Base-by-base conservation (phyloP, 30 jellyfish, hydroid and myxozoan genomes). In the Chironex yamaguchii region DNA sequence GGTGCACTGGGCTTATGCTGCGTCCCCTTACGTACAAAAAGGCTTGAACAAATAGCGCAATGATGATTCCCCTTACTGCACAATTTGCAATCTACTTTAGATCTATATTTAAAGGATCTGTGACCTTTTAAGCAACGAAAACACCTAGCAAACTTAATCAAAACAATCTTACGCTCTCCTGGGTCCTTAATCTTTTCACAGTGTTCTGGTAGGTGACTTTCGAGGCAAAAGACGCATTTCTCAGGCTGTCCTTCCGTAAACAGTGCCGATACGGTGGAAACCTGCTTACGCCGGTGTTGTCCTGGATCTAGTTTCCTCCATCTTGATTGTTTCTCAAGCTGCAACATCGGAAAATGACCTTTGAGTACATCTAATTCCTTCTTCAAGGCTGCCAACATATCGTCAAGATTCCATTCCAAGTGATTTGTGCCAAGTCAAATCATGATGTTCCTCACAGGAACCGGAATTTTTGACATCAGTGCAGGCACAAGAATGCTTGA, bases 241-340 rank as follows among this genome's bases (percentile, higher is more conserved):
- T 2, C 0, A 0, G 17, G 50, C 82, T 22, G 13, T 70, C 72
- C 84, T 70, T 70, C 34, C 84, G 84, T 36, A 31, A 70, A 33
- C 84, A 70, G 74, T 31, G 84, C 84, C 29, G 84, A 70, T 12
- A 68, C 84, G 70, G 72, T 70, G 3, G 84, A 36, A 22, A 4
- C 58, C 63, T 66, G 63, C 64, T 66, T 66, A 70, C 62, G 81
- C 81, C 81, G 63, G n/a, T 70, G 70, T 36, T 70, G 84, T 70
- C 21, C 74, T 28, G 4, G 74, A 3, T 23, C 50, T 26, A 4
- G 1, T 31, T 9, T 11, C 84, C 76, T 1, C 9, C 20, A 21
- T 29, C 84, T 34, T 70, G 51, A 25, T n/a, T 0, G 4, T 14
- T 26, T 27, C 79, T 28, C 64, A 11, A 11, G 4, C 12, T 36